Evolutionary conservation across 2,113 vertebrate species (phyloP).

Genomic region (Oryzias melastigma): DNA sequence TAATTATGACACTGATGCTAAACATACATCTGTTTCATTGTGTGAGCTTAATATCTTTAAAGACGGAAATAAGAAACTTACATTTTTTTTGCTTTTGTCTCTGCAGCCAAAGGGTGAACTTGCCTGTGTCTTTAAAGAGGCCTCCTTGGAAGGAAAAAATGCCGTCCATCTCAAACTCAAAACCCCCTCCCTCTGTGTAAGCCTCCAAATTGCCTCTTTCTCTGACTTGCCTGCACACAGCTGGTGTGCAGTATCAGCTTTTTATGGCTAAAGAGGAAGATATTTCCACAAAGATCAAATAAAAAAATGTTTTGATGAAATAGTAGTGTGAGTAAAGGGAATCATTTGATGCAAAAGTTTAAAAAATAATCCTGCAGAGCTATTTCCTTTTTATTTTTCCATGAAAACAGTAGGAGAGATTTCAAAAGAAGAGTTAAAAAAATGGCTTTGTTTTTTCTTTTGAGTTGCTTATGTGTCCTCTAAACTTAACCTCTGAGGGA

Average conservation of each 20-base stretch:
- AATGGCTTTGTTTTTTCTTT: conserved; percentile 1
- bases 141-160: conserved; percentile 55
- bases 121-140: conserved; percentile 67
- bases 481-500: conserved; percentile 16
- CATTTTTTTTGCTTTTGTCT: conserved; percentile 20
- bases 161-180: conserved; percentile 71
- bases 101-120: conserved; percentile 53
- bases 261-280: neutral
- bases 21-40: too few relatives aligned
- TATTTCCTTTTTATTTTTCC: too few relatives aligned
- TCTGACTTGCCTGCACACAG: too few relatives aligned
- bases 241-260: neutral
- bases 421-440: too few relatives aligned
- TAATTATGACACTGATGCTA: too few relatives aligned
- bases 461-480: conserved; percentile 4
- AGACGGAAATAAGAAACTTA: too few relatives aligned
- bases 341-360: too few relatives aligned
- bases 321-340: too few relatives aligned
- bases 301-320: neutral
- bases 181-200: conserved; percentile 68
- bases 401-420: too few relatives aligned
- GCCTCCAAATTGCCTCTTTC: conserved; percentile 29
- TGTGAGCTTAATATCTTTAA: too few relatives aligned
- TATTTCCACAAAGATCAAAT: too few relatives aligned
- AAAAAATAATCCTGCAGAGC: too few relatives aligned